Base-by-base conservation (phyloP, 2,888 invertebrate genomes). In the Lithophane leautieri region DNA sequence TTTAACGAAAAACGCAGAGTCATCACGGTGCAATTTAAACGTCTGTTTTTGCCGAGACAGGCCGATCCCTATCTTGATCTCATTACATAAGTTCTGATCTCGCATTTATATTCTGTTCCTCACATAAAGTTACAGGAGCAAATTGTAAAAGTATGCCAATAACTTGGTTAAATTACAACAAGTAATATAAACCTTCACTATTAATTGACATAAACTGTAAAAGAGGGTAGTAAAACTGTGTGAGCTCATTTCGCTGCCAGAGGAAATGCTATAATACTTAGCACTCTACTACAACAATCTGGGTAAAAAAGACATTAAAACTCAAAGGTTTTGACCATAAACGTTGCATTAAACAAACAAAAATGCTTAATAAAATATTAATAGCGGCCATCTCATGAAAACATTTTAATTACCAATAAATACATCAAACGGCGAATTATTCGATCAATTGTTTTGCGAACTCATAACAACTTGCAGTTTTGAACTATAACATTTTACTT, bases 1-100 rank as follows among this genome's bases (percentile, higher is more conserved):
- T 92, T 89, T 85, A 82, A 84, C 77, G 7, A 76, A 86, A 84
- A 93, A 92, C 73, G 94, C 94, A 84, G 44, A 90, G 94, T 95
- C 95, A 95, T 92, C 85, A 90, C 78, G 85, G 73, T 92, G 94
- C 94, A 94, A 95, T 95, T 95, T 95, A 94, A 94, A 88, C 85
- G 91, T 90, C 92, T 90, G 92, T 90, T 90, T 91, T 89, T 85
- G 85, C 68, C 87, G 88, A 88, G 89, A 88, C 90, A 85, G 68
- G 78, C 84, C 82, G 94, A 94, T 94, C 89, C 86, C 88, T 92
- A 95, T 95, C 94, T 90, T 78, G 81, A 82, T 85, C 79, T 86
- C 87, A 91, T 94, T 94, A 92, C 91, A 90, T 93, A 93, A 94
- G 86, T 89, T 89, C 60, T 89, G 86, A 84, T 90, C 71, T 86